Conservation (phyloP, 2,797 vertebrate genomes). For the Glossophaga mutica region DNA sequence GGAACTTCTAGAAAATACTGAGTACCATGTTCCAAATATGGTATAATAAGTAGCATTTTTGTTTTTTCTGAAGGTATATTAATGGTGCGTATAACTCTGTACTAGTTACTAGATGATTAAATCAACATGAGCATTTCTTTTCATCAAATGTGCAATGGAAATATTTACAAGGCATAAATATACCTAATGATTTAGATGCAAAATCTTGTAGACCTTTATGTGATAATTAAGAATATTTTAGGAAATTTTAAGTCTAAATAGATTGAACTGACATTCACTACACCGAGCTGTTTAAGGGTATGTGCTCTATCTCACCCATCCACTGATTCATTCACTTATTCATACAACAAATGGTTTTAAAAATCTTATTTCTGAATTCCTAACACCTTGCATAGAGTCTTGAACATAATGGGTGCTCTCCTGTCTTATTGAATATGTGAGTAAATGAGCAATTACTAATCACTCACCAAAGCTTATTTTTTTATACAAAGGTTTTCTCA, state of each 20-base stretch:
- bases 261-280: neutral
- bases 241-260: neutral
- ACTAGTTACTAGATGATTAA: neutral
- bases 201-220: neutral
- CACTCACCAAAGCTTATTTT: neutral
- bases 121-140: neutral
- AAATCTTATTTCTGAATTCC: neutral
- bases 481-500: neutral
- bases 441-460: neutral
- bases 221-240: constrained; percentile 4
- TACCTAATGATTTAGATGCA: constrained; percentile 11
- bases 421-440: neutral
- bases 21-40: neutral
- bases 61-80: neutral
- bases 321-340: neutral
- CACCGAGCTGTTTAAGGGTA: neutral
- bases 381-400: neutral
- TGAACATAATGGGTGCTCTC: neutral
- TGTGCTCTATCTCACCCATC: neutral
- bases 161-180: constrained; percentile 18
- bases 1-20: neutral
- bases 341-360: neutral
- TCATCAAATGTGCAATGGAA: neutral
- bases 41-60: neutral
- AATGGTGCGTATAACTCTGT: neutral